These are phyloP conservation scores for Rhynchotus rufescens DNA, from an alignment of 2,797 vertebrate genomes.

Conservation along the genomic window DNA sequence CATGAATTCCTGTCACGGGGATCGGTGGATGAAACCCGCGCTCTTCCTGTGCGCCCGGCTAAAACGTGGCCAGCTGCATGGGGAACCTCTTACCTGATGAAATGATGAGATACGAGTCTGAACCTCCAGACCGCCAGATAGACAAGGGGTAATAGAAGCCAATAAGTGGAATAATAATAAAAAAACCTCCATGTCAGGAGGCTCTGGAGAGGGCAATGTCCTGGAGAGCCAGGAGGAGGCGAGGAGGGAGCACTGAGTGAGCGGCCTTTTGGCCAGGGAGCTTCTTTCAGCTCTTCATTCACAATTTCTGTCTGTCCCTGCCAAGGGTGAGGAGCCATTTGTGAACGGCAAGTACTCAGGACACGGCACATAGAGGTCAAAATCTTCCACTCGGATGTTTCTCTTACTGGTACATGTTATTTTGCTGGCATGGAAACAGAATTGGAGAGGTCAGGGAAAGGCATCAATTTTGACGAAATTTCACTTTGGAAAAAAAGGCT, in stretches of 20 bases:
- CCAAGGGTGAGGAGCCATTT: fast-evolving
- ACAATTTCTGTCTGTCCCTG: neutral
- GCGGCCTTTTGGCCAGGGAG: neutral
- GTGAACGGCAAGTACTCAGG: neutral
- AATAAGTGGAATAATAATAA: neutral
- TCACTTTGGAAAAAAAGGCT: neutral
- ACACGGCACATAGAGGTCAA: neutral
- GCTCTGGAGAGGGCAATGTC: neutral
- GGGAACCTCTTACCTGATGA: neutral
- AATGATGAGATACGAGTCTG: neutral
- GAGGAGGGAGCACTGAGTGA: neutral
- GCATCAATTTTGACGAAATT: neutral
- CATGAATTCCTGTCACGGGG: constrained; percentile 40
- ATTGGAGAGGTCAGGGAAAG: neutral
- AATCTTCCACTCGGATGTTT: neutral
- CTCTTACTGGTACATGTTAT: neutral
- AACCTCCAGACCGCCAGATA: neutral
- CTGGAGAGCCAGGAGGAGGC: neutral
- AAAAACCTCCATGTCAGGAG: neutral
- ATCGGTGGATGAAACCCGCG: neutral
- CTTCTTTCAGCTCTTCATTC: neutral
- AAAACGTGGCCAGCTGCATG: neutral
- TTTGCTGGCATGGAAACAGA: neutral
- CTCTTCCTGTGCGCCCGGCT: neutral
- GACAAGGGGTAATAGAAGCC: neutral